These are phyloP conservation scores for Standfussiana lucernea DNA, from an alignment of 2,888 invertebrate genomes.

Conservation along the genomic window DNA sequence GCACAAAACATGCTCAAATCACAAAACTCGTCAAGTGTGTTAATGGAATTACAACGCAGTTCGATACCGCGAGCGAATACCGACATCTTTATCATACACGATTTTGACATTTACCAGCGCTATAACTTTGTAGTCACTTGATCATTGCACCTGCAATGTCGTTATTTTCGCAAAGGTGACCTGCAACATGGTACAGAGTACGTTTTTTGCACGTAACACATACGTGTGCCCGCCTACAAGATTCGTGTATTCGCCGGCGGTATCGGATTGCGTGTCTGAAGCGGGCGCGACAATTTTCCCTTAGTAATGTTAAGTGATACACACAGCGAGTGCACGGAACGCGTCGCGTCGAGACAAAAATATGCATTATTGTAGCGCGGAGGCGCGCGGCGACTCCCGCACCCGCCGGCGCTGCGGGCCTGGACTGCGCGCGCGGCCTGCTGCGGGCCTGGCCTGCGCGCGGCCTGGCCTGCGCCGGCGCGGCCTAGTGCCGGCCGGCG, in stretches of 20 bases:
- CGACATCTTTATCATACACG: neutral
- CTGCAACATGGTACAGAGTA: neutral
- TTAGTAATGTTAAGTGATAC: constrained; percentile 87
- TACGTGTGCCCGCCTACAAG: neutral
- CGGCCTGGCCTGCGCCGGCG: constrained; percentile 31
- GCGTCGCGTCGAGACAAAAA: constrained; percentile 83
- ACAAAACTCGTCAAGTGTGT: constrained; percentile 77
- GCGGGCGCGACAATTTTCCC: constrained; percentile 88
- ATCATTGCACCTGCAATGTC: neutral
- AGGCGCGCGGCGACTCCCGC: constrained; percentile 57
- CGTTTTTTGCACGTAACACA: neutral
- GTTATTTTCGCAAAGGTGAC: neutral
- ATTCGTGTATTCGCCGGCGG: constrained; percentile 71
- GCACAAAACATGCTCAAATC: constrained; percentile 81
- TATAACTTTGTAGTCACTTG: neutral
- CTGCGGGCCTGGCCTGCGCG: neutral
- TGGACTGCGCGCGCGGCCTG: constrained; percentile 48
- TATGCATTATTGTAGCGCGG: constrained; percentile 85
- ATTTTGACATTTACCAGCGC: neutral
- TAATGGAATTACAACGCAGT: constrained; percentile 71
- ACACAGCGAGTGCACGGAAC: constrained; percentile 67
- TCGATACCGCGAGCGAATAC: constrained; percentile 76
- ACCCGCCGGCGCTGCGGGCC: constrained; percentile 40
- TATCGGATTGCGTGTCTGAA: constrained; percentile 76
- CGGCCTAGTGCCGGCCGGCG: constrained; percentile 33